These are phyloP conservation scores for Epinotia bilunana DNA, from an alignment of 2,888 invertebrate genomes.

Conservation along the genomic window DNA sequence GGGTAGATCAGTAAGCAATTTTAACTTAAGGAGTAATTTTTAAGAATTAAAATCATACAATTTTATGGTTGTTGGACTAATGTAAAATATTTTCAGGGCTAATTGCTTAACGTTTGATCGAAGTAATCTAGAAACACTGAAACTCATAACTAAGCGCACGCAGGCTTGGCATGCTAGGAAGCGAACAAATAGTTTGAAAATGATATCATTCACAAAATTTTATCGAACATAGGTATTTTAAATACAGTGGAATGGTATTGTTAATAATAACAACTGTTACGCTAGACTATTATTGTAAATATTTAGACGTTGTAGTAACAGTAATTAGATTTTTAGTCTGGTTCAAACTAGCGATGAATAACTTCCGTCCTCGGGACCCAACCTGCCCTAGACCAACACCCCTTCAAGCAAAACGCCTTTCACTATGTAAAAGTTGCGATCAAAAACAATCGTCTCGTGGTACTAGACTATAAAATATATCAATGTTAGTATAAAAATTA, in stretches of 20 bases:
- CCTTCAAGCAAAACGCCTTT: slow-evolving; percentile 10
- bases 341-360: slow-evolving; percentile 1
- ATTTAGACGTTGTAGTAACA: neutral
- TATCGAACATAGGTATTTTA: slow-evolving; percentile 1
- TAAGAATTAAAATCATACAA: slow-evolving; percentile 1
- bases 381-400: slow-evolving; percentile 12
- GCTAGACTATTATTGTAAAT: neutral
- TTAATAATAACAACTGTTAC: neutral
- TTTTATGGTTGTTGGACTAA: neutral
- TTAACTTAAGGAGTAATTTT: neutral
- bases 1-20: slow-evolving; percentile 4
- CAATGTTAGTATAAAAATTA: slow-evolving; percentile 36
- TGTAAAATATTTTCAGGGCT: neutral
- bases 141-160: slow-evolving; percentile 24
- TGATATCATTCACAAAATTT: slow-evolving; percentile 3
- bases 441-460: slow-evolving; percentile 34
- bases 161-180: slow-evolving; percentile 38
- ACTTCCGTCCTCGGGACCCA: neutral
- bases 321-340: neutral
- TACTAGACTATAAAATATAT: slow-evolving; percentile 36
- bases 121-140: slow-evolving; percentile 12
- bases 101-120: neutral
- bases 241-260: neutral
- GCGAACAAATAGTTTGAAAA: slow-evolving; percentile 29
- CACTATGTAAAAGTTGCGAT: slow-evolving; percentile 17